Conservation (phyloP, 1,140 invertebrate species). For the Dendrolimus punctatus region DNA sequence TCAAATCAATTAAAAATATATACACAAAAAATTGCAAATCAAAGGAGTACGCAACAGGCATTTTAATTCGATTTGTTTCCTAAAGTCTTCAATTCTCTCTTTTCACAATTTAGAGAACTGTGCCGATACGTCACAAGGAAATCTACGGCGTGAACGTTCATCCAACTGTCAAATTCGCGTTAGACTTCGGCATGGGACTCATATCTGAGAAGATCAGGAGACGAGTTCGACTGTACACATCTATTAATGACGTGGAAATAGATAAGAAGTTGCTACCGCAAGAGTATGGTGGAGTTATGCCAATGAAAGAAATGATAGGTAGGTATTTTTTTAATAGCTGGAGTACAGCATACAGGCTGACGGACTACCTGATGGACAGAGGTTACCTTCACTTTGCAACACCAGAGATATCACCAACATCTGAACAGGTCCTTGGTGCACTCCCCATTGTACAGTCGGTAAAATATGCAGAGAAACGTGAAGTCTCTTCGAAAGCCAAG, state of each 20-base stretch:
- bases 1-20: too few relatives aligned
- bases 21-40: too few relatives aligned
- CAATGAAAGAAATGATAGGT: slow-evolving; percentile 90
- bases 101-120: slow-evolving; percentile 76
- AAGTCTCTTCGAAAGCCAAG: too few relatives aligned
- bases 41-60: too few relatives aligned
- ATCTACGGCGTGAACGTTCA: slow-evolving; percentile 86
- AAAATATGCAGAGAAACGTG: too few relatives aligned
- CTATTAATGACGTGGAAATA: slow-evolving; percentile 74
- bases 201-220: slow-evolving; percentile 88
- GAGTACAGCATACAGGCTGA: too few relatives aligned
- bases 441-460: too few relatives aligned
- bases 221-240: slow-evolving; percentile 80
- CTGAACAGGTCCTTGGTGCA: too few relatives aligned
- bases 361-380: too few relatives aligned
- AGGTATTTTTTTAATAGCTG: slow-evolving; percentile 10
- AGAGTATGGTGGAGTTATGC: slow-evolving; percentile 86
- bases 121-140: slow-evolving; percentile 89
- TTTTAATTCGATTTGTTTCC: too few relatives aligned
- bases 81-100: slow-evolving; percentile 2
- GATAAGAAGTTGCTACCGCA: slow-evolving; percentile 81
- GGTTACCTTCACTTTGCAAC: too few relatives aligned
- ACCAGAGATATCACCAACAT: too few relatives aligned
- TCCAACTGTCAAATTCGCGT: slow-evolving; percentile 82
- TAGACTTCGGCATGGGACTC: slow-evolving; percentile 86